phyloP scores from a whole-genome alignment of 2,888 invertebrate species.

The Mystacides longicornis region DNA sequence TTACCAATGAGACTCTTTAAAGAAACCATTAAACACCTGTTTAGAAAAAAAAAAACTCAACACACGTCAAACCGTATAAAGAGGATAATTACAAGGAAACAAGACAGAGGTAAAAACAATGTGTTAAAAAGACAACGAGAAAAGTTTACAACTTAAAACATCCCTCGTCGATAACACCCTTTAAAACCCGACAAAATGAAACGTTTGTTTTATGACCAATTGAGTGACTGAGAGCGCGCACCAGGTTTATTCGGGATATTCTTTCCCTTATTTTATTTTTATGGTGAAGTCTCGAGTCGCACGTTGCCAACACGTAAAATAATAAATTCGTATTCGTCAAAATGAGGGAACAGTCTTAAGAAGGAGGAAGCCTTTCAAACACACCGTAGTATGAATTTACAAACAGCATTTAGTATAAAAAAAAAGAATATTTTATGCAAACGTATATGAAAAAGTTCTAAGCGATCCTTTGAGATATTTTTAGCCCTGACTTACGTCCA shows the following conservation, averaged over 20 bases:
- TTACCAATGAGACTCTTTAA: too few species aligned
- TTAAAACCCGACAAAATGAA: background rate
- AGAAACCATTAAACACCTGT: too few species aligned
- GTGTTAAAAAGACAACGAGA: background rate
- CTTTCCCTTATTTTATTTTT: background rate
- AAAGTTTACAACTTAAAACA: background rate
- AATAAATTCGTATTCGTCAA: too few species aligned
- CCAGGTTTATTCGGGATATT: background rate
- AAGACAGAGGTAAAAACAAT: background rate
- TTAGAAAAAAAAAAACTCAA: too few species aligned
- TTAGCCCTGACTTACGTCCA: too few species aligned
- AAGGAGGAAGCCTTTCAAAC: too few species aligned
- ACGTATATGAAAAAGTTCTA: too few species aligned
- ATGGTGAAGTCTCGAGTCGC: background rate
- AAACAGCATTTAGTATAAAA: too few species aligned
- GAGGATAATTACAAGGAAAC: background rate
- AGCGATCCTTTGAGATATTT: too few species aligned
- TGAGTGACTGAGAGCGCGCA: background rate
- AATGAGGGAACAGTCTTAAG: too few species aligned
- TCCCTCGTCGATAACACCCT: background rate
- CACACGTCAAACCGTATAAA: background rate
- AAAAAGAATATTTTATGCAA: too few species aligned
- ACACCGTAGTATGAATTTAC: too few species aligned
- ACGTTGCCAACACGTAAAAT: background rate
- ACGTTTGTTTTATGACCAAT: background rate